Conservation (phyloP, 2,113 vertebrate species). For the Archocentrus centrarchus region DNA sequence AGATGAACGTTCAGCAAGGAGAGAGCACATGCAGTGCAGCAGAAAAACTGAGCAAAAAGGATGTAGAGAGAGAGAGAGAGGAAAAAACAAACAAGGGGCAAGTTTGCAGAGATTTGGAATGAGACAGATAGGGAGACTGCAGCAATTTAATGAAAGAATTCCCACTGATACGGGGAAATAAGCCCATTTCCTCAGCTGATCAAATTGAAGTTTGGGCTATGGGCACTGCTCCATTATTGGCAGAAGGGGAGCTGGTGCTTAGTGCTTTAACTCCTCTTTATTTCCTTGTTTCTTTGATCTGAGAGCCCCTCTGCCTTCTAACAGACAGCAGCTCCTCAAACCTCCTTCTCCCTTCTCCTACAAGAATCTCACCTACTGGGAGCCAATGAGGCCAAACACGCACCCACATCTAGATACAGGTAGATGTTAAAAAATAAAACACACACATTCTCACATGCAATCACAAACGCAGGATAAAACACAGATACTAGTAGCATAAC, state of each 20-base stretch:
- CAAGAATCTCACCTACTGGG: constrained; percentile 42
- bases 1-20: constrained; percentile 26
- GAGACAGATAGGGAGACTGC: constrained; percentile 27
- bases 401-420: not conserved
- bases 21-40: constrained; percentile 12
- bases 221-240: constrained; percentile 67
- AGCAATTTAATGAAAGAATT: constrained; percentile 71
- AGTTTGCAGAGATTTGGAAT: constrained; percentile 36
- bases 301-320: constrained; percentile 54
- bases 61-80: not conserved
- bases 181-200: constrained; percentile 69
- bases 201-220: constrained; percentile 71
- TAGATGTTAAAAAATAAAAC: not conserved
- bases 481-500: not conserved
- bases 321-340: constrained; percentile 57
- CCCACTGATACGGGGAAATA: constrained; percentile 60
- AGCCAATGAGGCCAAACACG: constrained; percentile 42
- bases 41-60: constrained; percentile 19
- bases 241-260: constrained; percentile 49
- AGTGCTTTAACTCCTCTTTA: constrained; percentile 68
- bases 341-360: constrained; percentile 38
- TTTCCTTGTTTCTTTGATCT: constrained; percentile 66
- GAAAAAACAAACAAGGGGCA: constrained; percentile 36
- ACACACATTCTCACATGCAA: constrained; percentile 2
- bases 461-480: not conserved